phyloP scores from a whole-genome alignment of 2,888 invertebrate genomes.

The Parnassius glacialis region DNA sequence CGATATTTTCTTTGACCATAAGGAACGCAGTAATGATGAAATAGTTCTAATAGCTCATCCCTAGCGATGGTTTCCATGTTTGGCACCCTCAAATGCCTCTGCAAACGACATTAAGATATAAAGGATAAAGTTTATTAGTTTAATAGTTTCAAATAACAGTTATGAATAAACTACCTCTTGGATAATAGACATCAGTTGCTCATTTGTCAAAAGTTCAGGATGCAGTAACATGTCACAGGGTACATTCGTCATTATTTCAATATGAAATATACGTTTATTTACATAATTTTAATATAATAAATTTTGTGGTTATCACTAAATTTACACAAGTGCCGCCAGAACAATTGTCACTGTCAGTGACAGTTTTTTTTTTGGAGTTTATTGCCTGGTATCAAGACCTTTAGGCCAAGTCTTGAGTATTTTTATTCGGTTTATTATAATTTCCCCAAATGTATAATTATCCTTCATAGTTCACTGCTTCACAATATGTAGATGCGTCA shows the following conservation, averaged over 20 bases:
- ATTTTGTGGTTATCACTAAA: constrained; percentile 1
- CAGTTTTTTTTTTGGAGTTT: not conserved
- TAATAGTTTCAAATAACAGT: constrained; percentile 15
- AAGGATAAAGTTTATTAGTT: constrained; percentile 9
- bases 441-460: no score
- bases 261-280: not conserved
- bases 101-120: constrained; percentile 18
- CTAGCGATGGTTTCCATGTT: constrained; percentile 54
- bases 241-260: constrained; percentile 48
- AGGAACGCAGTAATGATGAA: constrained; percentile 70
- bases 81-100: constrained; percentile 62
- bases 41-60: constrained; percentile 63
- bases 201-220: constrained; percentile 68
- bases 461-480: no score
- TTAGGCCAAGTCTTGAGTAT: no score
- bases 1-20: constrained; percentile 69
- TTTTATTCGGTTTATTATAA: no score
- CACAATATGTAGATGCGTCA: no score
- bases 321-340: constrained; percentile 25
- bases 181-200: constrained; percentile 62
- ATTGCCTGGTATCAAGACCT: no score
- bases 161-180: constrained; percentile 54
- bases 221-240: constrained; percentile 69
- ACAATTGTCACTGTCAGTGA: constrained; percentile 22
- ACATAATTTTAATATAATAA: not conserved